Evolutionary conservation across 2,113 vertebrate species (phyloP), one percentile per base, ranked within the genome.

Genomic region (Phalacrocorax pelagicus): DNA sequence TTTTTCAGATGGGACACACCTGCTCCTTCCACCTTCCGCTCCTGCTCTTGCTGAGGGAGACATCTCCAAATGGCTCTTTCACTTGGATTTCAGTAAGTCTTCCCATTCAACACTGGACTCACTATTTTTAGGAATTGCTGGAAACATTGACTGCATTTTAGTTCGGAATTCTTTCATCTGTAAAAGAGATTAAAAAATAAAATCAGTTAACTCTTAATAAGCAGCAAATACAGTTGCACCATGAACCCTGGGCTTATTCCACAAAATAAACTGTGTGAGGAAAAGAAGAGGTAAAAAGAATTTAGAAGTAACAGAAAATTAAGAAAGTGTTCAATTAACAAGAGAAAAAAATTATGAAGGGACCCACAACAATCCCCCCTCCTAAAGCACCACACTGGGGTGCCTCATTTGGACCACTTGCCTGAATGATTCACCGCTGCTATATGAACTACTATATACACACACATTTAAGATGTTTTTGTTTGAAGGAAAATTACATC

Each of bases 71-170:
- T 10, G 32, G 24, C 23, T 89, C 15, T 74, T 81, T 99, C 97
- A 99, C 92, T 99, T 99, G n/a, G 98, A 98, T 94, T 98, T 98
- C 92, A 99, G 96, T 34, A 98, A 90, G 6, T 98, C 96, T 92
- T 99, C 98, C 99, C 99, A 99, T 92, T 98, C 97, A 15, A 96
- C 86, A 40, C 92, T 74, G 6, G 96, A 80, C 15, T 96, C 93
- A 0, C 95, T 71, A 40, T 90, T 98, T 98, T 98, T 99, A 34
- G 99, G 98, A 97, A 99, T 97, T 75, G 98, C 63, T 67, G 99
- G 99, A 78, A 99, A 99, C 74, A 99, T 29, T 32, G 98, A 98
- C 81, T 99, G 99, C 98, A 99, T 99, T 98, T 99, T 99, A 95
- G 96, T 98, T 81, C 67, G 97, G 94, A 99, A 99, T 94, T 99